These are phyloP conservation scores for Oreonectes daqikongensis DNA, from an alignment of 2,797 vertebrate genomes.

Conservation along the genomic window DNA sequence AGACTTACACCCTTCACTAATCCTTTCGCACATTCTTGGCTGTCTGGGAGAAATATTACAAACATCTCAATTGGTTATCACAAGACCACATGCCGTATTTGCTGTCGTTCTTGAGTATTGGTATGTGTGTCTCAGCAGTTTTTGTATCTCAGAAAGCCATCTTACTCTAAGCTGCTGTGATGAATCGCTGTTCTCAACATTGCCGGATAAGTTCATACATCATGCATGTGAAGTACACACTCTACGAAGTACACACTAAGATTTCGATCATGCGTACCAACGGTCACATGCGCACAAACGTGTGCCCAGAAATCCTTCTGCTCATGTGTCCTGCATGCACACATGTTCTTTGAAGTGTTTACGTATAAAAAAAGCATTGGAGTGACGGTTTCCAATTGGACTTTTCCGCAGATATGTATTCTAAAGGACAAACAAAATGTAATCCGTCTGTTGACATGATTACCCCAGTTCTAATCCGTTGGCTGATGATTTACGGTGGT, in stretches of 20 bases:
- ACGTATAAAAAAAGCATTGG: constrained; percentile 63
- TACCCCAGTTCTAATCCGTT: constrained; percentile 67
- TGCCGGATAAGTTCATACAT: constrained; percentile 44
- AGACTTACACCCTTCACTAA: not conserved
- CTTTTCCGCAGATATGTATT: constrained; percentile 60
- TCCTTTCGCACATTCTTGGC: constrained; percentile 14
- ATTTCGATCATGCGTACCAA: not conserved
- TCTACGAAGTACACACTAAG: not conserved
- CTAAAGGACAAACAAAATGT: constrained; percentile 61
- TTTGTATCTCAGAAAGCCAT: constrained; percentile 22
- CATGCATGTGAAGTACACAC: constrained; percentile 32
- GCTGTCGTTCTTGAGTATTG: not conserved
- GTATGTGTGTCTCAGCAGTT: constrained; percentile 2
- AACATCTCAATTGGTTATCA: not conserved
- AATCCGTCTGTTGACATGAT: constrained; percentile 76
- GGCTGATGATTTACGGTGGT: constrained; percentile 50
- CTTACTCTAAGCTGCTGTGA: constrained; percentile 36
- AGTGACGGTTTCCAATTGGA: constrained; percentile 63
- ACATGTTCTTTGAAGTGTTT: constrained; percentile 20
- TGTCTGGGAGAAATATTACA: not conserved
- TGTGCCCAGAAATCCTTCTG: not conserved
- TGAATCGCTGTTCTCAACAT: constrained; percentile 27
- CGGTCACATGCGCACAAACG: not conserved
- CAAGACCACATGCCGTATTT: constrained; percentile 17
- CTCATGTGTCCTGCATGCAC: constrained; percentile 1